Evolutionary conservation across 37 sponge, comb jelly and placozoan species (phyloP), one percentile per base, ranked within the genome.

Genomic region (Bolinopsis microptera): DNA sequence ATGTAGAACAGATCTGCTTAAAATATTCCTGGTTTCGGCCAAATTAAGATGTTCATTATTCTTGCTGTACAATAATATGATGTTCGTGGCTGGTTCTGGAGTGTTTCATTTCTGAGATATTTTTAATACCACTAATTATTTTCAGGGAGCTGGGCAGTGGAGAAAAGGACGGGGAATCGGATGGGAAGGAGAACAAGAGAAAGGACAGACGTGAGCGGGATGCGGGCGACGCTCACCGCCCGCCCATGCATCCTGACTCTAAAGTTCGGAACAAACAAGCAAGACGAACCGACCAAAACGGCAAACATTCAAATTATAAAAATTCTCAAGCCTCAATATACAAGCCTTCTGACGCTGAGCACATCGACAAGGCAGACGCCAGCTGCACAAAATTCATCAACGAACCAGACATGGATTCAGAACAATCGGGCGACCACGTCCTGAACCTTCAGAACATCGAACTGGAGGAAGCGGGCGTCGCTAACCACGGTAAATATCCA

Each of bases 181-280:
- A 86, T 25, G 90, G 39, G 90, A 86, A 86, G 61, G 90, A 86
- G 35, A 86, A 86, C 90, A 86, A 86, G 61, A 8, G 90, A 1
- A 86, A 86, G 31, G 90, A 86, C 28, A 24, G 90, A 22, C 34
- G 35, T 35, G 90, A 41, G n/a, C 38, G 90, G 27, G 83, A 18
- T 9, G 83, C 32, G 24, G 90, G 61, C 48, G 90, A 41, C 61
- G 90, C 90, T 1, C 90, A 86, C 61, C n/a, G 90, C 16, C 90
- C 90, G 61, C 90, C 90, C n/a, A 86, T 86, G 90, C 90, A 86
- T 27, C 90, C 90, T 27, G 90, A 86, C 90, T 35, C 90, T 28
- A 86, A 86, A 34, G 3, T 36, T 30, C 13, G 90, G 61, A 86
- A 86, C 36, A 86, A 86, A 30, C 90, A 86, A 34, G 39, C 90